phyloP scores from a whole-genome alignment of 2,797 vertebrate species.

The Loriculus beryllinus region DNA sequence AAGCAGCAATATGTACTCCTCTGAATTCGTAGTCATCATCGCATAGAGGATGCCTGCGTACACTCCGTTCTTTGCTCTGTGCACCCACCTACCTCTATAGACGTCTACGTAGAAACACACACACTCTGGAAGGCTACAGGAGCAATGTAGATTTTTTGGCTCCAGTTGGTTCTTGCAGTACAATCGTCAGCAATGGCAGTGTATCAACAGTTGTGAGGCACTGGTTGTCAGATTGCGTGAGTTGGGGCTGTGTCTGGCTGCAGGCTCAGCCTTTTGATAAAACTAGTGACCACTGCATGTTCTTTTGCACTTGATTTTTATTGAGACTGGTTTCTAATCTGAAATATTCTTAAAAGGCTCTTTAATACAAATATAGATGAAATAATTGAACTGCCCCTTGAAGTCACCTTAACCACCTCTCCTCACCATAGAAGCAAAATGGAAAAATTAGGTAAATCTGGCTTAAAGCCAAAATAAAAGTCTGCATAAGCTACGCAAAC shows the following conservation, averaged over 20 bases:
- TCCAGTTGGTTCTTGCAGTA: not conserved
- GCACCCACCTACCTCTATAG: accelerated
- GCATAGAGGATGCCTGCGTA: not conserved
- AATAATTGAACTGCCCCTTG: conserved; percentile 46
- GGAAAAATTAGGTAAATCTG: conserved; percentile 70
- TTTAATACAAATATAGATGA: conserved; percentile 61
- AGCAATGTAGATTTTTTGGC: not conserved
- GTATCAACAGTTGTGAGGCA: not conserved
- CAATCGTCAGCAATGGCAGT: not conserved
- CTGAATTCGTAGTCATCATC: not conserved
- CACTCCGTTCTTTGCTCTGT: not conserved
- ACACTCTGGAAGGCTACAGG: not conserved
- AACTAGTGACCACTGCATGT: not conserved
- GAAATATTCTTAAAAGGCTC: conserved; percentile 43
- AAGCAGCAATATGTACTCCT: not conserved
- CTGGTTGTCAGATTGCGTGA: not conserved
- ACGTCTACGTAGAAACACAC: accelerated
- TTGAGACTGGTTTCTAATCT: conserved; percentile 31
- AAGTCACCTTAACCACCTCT: conserved; percentile 35
- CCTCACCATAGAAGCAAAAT: conserved; percentile 56
- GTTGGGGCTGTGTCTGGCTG: not conserved
- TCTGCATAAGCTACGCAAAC: conserved; percentile 69
- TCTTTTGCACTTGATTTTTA: not conserved
- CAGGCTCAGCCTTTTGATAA: conserved; percentile 16
- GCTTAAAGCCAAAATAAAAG: conserved; percentile 67